phyloP scores from a whole-genome alignment of 2,888 invertebrate species.

The Fragum fragum region DNA sequence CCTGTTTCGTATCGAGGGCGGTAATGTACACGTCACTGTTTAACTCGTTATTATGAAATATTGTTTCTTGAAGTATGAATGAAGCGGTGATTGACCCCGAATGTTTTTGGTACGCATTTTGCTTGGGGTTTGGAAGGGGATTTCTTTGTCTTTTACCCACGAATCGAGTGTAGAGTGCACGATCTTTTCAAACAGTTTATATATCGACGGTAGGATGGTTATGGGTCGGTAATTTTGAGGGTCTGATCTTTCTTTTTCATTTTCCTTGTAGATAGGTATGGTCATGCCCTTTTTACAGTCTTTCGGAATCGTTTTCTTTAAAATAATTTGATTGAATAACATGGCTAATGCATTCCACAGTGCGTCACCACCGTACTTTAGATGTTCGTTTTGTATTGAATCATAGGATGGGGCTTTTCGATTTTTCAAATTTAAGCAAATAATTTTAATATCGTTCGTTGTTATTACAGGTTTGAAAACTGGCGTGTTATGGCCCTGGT shows the following conservation, averaged over 20 bases:
- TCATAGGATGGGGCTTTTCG: neutral
- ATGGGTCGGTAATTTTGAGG: conserved; percentile 7
- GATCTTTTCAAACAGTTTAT: conserved; percentile 19
- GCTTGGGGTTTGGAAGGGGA: neutral
- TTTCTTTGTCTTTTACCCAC: neutral
- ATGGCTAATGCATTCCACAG: conserved; percentile 1
- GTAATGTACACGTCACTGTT: too few relatives aligned
- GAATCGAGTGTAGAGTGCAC: neutral
- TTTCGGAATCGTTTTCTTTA: neutral
- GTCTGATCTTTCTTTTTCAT: neutral
- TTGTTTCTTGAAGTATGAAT: conserved; percentile 9
- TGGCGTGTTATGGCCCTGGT: too few relatives aligned
- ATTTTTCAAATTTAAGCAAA: too few relatives aligned
- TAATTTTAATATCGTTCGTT: too few relatives aligned
- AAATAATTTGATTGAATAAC: neutral
- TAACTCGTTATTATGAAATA: conserved; percentile 3
- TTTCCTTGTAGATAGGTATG: conserved; percentile 7
- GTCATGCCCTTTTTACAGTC: neutral
- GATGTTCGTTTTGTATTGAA: too few relatives aligned
- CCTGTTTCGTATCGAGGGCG: too few relatives aligned
- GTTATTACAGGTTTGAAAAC: too few relatives aligned
- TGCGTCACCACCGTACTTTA: neutral
- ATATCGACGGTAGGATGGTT: neutral
- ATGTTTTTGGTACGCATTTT: conserved; percentile 16
- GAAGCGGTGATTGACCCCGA: conserved; percentile 2